These are phyloP conservation scores for Enteromius argenteus DNA, from an alignment of 2,797 vertebrate genomes.

Conservation along the genomic window DNA sequence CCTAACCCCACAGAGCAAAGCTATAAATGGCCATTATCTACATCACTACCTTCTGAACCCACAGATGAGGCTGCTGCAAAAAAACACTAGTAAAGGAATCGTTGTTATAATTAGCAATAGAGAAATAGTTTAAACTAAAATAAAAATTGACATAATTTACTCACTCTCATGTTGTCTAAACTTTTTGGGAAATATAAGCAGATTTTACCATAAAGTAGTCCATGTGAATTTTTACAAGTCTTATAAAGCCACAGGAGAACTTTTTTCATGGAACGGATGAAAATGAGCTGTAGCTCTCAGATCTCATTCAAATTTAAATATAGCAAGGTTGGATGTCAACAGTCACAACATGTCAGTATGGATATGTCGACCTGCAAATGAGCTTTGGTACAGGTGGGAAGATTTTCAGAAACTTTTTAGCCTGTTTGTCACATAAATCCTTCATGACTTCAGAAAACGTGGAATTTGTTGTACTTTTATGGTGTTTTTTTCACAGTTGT, in stretches of 20 bases:
- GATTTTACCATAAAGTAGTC: neutral
- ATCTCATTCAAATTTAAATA: neutral
- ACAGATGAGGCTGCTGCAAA: neutral
- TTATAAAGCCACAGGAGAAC: neutral
- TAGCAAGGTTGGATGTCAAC: neutral
- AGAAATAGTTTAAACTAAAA: neutral
- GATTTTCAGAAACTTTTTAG: neutral
- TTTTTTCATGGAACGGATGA: neutral
- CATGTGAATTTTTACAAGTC: neutral
- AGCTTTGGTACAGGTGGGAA: neutral
- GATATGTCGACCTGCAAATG: neutral
- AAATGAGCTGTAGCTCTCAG: neutral
- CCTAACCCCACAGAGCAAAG: conserved; percentile 7
- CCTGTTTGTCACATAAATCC: neutral
- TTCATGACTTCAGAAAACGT: neutral
- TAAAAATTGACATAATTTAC: neutral
- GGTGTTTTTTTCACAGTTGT: neutral
- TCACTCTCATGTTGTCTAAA: neutral
- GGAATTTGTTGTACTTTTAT: neutral
- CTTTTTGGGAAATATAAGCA: neutral
- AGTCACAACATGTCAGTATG: neutral
- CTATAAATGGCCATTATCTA: conserved; percentile 41
- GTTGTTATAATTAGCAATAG: neutral
- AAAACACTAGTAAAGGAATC: neutral
- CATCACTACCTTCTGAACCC: conserved; percentile 19